Conservation (phyloP, 2,797 vertebrate species). For the Enteromius afrohamiltoni region DNA sequence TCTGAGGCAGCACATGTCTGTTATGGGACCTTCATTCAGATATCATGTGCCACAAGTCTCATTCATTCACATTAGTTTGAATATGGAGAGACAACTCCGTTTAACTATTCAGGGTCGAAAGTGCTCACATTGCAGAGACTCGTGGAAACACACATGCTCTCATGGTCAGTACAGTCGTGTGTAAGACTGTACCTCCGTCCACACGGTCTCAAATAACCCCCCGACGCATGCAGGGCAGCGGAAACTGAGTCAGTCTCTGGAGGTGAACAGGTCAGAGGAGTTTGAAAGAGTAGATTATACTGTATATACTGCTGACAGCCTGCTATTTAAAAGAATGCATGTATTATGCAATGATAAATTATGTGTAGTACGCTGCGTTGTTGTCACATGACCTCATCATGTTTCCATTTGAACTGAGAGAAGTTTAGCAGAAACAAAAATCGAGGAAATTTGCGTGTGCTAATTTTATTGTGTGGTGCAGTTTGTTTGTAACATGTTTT, state of each 20-base stretch:
- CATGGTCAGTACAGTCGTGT: not conserved
- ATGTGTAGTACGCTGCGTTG: not conserved
- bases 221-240: conserved; percentile 64
- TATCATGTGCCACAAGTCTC: not conserved
- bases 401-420: not conserved
- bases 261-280: conserved; percentile 62
- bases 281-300: conserved; percentile 23
- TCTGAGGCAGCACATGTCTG: conserved; percentile 2
- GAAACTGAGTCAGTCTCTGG: conserved; percentile 72
- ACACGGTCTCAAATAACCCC: conserved; percentile 69
- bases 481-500: not conserved
- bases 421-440: not conserved
- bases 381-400: not conserved
- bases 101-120: conserved; percentile 55
- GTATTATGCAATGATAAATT: not conserved
- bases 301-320: conserved; percentile 3
- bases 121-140: conserved; percentile 61
- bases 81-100: conserved; percentile 49
- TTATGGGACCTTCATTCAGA: not conserved
- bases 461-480: not conserved
- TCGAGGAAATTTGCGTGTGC: not conserved
- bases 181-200: conserved; percentile 15
- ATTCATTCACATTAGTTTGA: conserved; percentile 24
- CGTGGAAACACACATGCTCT: not conserved
- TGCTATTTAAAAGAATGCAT: conserved; percentile 7